Conservation (phyloP, 2,888 invertebrate species). For the Seira musarum region DNA sequence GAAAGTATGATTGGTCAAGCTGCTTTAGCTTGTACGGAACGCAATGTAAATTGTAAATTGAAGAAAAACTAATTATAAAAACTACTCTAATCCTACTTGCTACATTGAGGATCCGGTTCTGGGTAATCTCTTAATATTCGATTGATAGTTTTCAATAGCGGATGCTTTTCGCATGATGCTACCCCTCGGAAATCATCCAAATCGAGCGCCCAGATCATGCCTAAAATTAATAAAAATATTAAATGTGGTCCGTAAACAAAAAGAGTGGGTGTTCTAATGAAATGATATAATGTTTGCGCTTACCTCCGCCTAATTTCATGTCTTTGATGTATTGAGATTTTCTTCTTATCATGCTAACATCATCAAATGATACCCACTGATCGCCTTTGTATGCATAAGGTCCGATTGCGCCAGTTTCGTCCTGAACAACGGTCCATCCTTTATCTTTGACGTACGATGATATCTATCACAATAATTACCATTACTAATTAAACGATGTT, state of each 20-base stretch:
- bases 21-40: not conserved
- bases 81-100: slow-evolving; percentile 17
- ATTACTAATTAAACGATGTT: too few species aligned
- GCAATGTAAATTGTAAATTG: not conserved
- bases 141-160: slow-evolving; percentile 85
- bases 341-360: slow-evolving; percentile 85
- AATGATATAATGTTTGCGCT: too few species aligned
- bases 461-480: too few species aligned
- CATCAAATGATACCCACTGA: slow-evolving; percentile 92
- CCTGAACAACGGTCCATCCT: slow-evolving; percentile 85
- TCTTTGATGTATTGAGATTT: slow-evolving; percentile 75
- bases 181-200: slow-evolving; percentile 75
- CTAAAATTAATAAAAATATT: slow-evolving; percentile 12
- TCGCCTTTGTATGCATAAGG: slow-evolving; percentile 81
- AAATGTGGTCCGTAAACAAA: too few species aligned
- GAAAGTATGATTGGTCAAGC: not conserved
- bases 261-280: too few species aligned
- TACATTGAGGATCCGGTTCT: slow-evolving; percentile 79
- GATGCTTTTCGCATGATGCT: slow-evolving; percentile 87
- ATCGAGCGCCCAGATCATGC: slow-evolving; percentile 72
- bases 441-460: slow-evolving; percentile 83
- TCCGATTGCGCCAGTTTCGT: slow-evolving; percentile 86
- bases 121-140: slow-evolving; percentile 82
- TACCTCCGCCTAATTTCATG: slow-evolving; percentile 71
- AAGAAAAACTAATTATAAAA: not conserved